A percentile compares a stretch with the other conserved stretches of the same genome.
These are phyloP conservation scores for Oreohelix idahoensis DNA, from an alignment of 1,140 invertebrate genomes.

Conservation along the genomic window DNA sequence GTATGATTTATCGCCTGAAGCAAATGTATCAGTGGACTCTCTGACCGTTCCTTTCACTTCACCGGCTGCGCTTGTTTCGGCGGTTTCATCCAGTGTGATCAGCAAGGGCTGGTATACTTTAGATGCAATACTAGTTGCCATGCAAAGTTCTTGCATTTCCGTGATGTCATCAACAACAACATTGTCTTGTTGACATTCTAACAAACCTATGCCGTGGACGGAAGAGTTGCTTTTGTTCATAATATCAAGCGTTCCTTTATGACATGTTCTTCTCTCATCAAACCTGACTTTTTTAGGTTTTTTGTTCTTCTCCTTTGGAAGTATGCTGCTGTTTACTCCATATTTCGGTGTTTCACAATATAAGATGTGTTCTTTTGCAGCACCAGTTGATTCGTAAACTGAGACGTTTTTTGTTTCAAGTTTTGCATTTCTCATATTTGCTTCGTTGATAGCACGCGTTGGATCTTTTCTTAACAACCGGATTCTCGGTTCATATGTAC, in stretches of 20 bases:
- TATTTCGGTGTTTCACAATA: no score
- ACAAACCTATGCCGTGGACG: not conserved
- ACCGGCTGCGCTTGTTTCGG: not conserved
- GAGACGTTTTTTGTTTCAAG: no score
- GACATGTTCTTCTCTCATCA: no score
- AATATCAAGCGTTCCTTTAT: not conserved
- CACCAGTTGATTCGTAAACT: no score
- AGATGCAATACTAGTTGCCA: not conserved
- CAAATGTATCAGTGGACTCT: not conserved
- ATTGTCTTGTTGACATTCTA: not conserved
- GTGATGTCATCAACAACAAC: not conserved
- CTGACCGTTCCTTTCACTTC: not conserved
- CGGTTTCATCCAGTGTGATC: not conserved
- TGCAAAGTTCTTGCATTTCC: not conserved
- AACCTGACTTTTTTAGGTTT: no score
- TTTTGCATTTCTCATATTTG: no score
- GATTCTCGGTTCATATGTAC: no score
- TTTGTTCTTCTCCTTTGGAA: no score
- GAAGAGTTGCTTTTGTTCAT: constrained; percentile 3
- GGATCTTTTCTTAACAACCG: no score
- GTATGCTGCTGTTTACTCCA: no score
- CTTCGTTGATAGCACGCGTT: no score
- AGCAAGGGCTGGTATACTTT: not conserved
- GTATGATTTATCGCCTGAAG: not conserved
- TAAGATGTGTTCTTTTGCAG: no score